Evolutionary conservation across 2,113 vertebrate genomes (phyloP).

Genomic region (Tautogolabrus adspersus): DNA sequence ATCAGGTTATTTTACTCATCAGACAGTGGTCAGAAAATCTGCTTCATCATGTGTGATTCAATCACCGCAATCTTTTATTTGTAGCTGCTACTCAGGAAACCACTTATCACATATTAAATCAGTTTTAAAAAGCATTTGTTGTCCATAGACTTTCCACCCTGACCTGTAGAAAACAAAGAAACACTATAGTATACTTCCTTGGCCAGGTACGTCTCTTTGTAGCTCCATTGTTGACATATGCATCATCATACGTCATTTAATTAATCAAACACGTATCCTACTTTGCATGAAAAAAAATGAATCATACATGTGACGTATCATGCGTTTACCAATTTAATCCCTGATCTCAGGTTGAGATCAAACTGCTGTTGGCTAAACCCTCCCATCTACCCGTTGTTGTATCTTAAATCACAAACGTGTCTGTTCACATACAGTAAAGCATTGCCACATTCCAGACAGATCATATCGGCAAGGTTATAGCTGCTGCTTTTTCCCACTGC

Average conservation of each 20-base stretch:
- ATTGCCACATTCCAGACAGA: conserved; percentile 80
- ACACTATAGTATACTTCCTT: background rate
- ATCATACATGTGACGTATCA: conserved; percentile 24
- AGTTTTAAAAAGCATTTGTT: background rate
- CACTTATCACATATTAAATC: background rate
- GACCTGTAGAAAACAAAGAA: background rate
- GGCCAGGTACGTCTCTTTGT: background rate
- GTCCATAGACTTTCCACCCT: background rate
- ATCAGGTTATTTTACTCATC: conserved; percentile 48
- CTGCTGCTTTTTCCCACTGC: conserved; percentile 34
- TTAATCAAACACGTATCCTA: conserved; percentile 16
- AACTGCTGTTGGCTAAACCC: conserved; percentile 38
- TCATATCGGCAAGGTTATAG: conserved; percentile 76
- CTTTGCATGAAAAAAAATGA: conserved; percentile 5
- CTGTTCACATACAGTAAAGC: conserved; percentile 76
- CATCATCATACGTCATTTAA: conserved; percentile 28
- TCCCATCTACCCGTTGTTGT: conserved; percentile 50
- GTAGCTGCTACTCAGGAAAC: background rate
- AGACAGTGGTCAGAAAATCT: conserved; percentile 15
- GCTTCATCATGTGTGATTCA: conserved; percentile 22
- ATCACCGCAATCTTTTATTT: background rate
- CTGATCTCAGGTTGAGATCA: conserved; percentile 44
- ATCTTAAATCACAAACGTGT: conserved; percentile 77
- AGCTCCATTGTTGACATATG: conserved; percentile 31
- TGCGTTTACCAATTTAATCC: conserved; percentile 49